Conservation (phyloP, 2,113 vertebrate species). For the Prionailurus bengalensis region DNA sequence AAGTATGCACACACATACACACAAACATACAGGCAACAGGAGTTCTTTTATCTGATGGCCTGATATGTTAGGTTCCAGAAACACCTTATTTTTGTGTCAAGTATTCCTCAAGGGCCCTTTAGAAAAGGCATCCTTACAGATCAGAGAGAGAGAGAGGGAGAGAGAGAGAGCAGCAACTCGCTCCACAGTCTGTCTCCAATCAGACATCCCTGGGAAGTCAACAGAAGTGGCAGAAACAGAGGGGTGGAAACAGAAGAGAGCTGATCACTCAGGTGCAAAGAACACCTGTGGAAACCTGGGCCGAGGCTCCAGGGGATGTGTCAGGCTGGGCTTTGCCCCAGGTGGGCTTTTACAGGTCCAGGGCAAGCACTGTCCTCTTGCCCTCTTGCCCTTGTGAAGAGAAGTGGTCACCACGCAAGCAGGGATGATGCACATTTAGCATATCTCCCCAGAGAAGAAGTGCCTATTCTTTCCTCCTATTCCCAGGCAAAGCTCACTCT, state of each 20-base stretch:
- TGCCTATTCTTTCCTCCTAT: background rate
- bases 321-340: background rate
- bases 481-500: background rate
- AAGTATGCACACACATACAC: background rate
- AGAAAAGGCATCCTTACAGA: background rate
- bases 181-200: background rate
- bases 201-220: background rate
- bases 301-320: too few relatives aligned
- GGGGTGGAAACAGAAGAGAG: background rate
- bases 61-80: conserved; percentile 29
- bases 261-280: background rate
- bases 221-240: background rate
- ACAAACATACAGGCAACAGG: background rate
- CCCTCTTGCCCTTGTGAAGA: too few relatives aligned
- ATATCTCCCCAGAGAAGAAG: background rate
- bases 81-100: background rate
- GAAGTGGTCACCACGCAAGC: background rate
- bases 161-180: background rate
- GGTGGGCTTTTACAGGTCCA: background rate
- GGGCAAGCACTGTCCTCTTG: background rate
- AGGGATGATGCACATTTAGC: background rate
- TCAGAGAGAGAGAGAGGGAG: background rate
- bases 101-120: background rate
- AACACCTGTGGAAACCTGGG: background rate
- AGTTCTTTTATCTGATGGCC: background rate